A percentile compares a stretch with the other conserved stretches of the same genome.
Conservation (phyloP, 2,888 invertebrate species). For the Meandrusa payeni region DNA sequence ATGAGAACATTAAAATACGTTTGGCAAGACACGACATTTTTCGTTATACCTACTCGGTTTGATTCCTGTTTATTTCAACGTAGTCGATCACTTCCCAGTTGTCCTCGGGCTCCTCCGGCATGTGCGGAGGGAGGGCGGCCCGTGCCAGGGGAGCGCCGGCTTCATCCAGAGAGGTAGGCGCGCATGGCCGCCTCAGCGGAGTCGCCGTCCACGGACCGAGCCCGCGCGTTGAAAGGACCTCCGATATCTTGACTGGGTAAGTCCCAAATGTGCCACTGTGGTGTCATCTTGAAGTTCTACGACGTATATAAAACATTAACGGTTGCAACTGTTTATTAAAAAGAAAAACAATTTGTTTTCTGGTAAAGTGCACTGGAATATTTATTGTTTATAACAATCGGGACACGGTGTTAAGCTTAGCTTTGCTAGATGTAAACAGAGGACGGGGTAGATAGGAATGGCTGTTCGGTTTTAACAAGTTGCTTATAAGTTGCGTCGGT, state of each 20-base stretch:
- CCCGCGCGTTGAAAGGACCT: conserved; percentile 84
- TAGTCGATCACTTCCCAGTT: conserved; percentile 87
- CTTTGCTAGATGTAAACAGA: no score
- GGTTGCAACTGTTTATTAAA: no score
- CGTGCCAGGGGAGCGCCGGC: conserved; percentile 82
- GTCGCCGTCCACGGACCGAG: conserved; percentile 64
- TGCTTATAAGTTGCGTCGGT: no score
- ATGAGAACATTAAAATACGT: conserved; percentile 16
- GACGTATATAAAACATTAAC: no score
- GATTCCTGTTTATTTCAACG: conserved; percentile 66
- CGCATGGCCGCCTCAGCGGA: conserved; percentile 75
- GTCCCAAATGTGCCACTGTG: conserved; percentile 74
- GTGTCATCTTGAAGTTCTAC: conserved; percentile 82
- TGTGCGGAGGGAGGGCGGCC: conserved; percentile 72
- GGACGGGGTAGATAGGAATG: no score
- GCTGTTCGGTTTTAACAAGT: no score
- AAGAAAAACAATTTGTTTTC: no score
- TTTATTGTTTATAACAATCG: no score
- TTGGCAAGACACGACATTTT: conserved; percentile 22
- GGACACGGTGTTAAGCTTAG: no score
- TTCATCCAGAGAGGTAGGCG: conserved; percentile 81
- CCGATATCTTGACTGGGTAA: conserved; percentile 78
- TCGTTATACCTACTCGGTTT: no score
- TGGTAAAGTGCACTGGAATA: no score
- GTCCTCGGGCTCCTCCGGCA: conserved; percentile 74